Evolutionary conservation across 1,140 invertebrate genomes (phyloP), one percentile per base, ranked within the genome.

Genomic region (Leptinotarsa undecemlineata): DNA sequence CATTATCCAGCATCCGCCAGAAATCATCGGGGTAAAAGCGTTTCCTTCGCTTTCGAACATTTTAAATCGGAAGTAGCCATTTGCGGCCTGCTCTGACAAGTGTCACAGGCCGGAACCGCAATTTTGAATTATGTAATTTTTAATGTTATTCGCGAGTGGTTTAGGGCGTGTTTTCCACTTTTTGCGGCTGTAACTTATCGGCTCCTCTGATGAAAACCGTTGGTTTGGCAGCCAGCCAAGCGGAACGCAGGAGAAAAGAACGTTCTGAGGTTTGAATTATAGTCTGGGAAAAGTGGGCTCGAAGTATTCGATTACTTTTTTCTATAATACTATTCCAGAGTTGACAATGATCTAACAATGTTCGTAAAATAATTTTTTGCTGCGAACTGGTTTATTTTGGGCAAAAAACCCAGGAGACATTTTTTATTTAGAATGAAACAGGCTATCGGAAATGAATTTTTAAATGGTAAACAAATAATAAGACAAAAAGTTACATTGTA

Each of bases 41-140:
- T 72, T 72, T 72, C 71, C 33, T 79, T 71, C 74, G 42, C 51
- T 42, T 68, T 69, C 74, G 77, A 76, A 78, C 79, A 77, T 81
- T 82, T 82, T 82, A 82, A 82, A 82, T 81, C 80, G 81, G 81
- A 82, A 81, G 74, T 80, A 75, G 81, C 79, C 77, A 83, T 83
- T 82, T 81, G 79, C 76, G 63, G 67, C 51, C 61, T 75, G 66
- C 63, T 73, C 75, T 72, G 78, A 82, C 80, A 82, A 80, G 78
- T 80, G 82, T 82, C 82, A 77, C 48, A 68, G 47, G 77, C 76
- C 79, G 81, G 80, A 81, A 82, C 70, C 20, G 73, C 63, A 71
- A 76, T 80, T 82, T 82, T 82, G 81, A 83, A 80, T 83, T 83
- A 82, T 83, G 79, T 79, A 78, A 83, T 81, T 82, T 82, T 80